Conservation (phyloP, 2,113 vertebrate genomes). For the Ameiurus melas region DNA sequence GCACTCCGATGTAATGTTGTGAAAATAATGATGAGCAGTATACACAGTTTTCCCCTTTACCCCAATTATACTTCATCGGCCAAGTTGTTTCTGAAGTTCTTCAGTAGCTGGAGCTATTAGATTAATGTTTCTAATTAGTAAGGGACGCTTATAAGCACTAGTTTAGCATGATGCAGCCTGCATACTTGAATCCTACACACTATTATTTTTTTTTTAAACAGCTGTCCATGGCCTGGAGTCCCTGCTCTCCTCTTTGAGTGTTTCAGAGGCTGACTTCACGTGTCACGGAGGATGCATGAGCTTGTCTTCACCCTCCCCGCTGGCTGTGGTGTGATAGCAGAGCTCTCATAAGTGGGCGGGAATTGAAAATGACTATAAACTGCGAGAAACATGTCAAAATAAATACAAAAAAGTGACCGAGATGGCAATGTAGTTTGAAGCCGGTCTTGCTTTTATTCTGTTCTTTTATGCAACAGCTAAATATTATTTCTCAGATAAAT, state of each 20-base stretch:
- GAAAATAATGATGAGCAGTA: not conserved
- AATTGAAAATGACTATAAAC: not conserved
- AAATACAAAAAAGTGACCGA: not conserved
- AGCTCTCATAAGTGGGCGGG: not conserved
- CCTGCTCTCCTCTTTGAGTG: not conserved
- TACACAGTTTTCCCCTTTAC: not conserved
- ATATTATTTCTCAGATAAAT: not conserved
- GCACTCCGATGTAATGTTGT: not conserved
- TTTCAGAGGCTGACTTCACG: no score
- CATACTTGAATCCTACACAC: not conserved
- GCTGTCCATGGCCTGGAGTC: not conserved
- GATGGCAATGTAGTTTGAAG: not conserved
- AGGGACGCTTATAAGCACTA: not conserved
- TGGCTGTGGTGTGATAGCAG: not conserved
- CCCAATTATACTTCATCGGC: not conserved
- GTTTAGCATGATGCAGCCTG: not conserved
- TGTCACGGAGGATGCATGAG: not conserved
- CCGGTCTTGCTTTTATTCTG: not conserved
- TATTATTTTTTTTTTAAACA: not conserved
- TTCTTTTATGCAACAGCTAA: not conserved
- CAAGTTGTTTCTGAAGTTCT: not conserved
- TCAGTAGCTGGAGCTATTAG: not conserved
- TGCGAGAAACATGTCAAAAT: not conserved
- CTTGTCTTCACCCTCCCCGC: not conserved
- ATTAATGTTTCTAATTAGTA: not conserved